phyloP scores from a whole-genome alignment of 30 jellyfish, hydroid and myxozoan species.

The Haliclystus octoradiatus region DNA sequence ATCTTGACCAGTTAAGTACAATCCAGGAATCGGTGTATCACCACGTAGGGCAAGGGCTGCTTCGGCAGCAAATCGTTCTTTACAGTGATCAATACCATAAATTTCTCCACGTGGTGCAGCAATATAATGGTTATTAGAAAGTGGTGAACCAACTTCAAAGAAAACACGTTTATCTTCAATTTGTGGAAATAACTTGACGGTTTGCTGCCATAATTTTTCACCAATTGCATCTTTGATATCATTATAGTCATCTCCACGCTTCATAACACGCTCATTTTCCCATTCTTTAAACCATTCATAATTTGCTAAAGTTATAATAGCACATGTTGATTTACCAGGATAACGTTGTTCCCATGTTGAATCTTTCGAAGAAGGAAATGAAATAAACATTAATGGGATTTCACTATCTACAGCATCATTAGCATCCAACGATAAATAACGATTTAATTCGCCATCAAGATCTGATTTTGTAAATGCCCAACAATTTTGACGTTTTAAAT shows the following conservation, averaged over 20 bases:
- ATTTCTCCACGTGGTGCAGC: conserved; percentile 86
- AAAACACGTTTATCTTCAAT: conserved; percentile 44
- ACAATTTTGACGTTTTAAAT: conserved; percentile 45
- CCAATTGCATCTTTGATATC: conserved; percentile 56
- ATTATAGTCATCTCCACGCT: conserved; percentile 80
- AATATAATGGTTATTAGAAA: conserved; percentile 70
- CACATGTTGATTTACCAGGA: conserved; percentile 90
- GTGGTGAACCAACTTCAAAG: conserved; percentile 87
- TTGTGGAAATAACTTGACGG: conserved; percentile 71
- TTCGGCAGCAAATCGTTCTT: conserved; percentile 46
- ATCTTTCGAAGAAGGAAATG: conserved; percentile 94
- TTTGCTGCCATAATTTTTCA: conserved; percentile 77
- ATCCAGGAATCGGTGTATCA: conserved; percentile 63
- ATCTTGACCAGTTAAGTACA: conserved; percentile 91
- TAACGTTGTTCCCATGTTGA: conserved; percentile 84
- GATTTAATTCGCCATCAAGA: conserved; percentile 29
- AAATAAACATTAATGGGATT: conserved; percentile 74
- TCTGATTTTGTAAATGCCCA: conserved; percentile 75
- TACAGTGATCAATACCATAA: conserved; percentile 73
- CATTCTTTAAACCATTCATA: conserved; percentile 83
- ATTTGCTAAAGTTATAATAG: conserved; percentile 72
- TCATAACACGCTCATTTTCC: conserved; percentile 62
- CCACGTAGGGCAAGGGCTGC: conserved; percentile 42
- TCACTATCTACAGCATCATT: conserved; percentile 62
- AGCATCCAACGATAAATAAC: conserved; percentile 30